Evolutionary conservation across 2,888 invertebrate species (phyloP).

Genomic region (Drosophila subsilvestris): DNA sequence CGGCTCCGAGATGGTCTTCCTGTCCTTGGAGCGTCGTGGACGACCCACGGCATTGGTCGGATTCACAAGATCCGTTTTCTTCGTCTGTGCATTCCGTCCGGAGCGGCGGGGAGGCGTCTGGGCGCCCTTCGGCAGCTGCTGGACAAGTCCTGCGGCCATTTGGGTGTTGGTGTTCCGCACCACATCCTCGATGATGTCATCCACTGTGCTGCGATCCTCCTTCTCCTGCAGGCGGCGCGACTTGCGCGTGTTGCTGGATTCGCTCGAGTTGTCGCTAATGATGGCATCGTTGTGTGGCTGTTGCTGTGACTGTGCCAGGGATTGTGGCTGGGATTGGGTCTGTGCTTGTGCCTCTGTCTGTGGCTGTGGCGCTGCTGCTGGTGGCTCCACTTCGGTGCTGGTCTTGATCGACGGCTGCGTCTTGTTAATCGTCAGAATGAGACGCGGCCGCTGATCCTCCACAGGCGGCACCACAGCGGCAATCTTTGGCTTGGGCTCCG

Average conservation of each 20-base stretch:
- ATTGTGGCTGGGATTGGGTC: slow-evolving; percentile 84
- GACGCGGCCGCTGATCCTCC: slow-evolving; percentile 86
- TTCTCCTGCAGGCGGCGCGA: slow-evolving; percentile 92
- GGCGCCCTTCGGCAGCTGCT: slow-evolving; percentile 78
- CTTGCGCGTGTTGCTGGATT: slow-evolving; percentile 88
- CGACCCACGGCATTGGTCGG: slow-evolving; percentile 84
- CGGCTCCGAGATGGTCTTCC: slow-evolving; percentile 87
- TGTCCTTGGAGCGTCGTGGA: slow-evolving; percentile 87
- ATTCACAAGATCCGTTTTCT: slow-evolving; percentile 64
- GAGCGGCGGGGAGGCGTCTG: slow-evolving; percentile 83
- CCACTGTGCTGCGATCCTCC: slow-evolving; percentile 90
- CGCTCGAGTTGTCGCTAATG: slow-evolving; percentile 69
- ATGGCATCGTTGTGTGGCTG: slow-evolving; percentile 42
- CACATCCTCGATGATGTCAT: slow-evolving; percentile 95
- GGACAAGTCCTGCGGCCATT: slow-evolving; percentile 31
- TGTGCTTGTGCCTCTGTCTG: slow-evolving; percentile 25
- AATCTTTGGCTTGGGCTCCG: slow-evolving; percentile 85
- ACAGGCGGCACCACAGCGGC: slow-evolving; percentile 27
- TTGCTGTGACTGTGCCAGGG: slow-evolving; percentile 48
- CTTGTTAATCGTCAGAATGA: slow-evolving; percentile 92
- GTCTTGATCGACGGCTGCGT: slow-evolving; percentile 83
- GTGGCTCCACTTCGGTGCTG: slow-evolving; percentile 62
- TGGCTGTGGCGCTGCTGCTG: slow-evolving; percentile 50
- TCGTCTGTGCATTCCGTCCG: slow-evolving; percentile 83
- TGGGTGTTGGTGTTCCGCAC: slow-evolving; percentile 87